Evolutionary conservation across 1,140 invertebrate genomes (phyloP).

Genomic region (Chymomyza costata): DNA sequence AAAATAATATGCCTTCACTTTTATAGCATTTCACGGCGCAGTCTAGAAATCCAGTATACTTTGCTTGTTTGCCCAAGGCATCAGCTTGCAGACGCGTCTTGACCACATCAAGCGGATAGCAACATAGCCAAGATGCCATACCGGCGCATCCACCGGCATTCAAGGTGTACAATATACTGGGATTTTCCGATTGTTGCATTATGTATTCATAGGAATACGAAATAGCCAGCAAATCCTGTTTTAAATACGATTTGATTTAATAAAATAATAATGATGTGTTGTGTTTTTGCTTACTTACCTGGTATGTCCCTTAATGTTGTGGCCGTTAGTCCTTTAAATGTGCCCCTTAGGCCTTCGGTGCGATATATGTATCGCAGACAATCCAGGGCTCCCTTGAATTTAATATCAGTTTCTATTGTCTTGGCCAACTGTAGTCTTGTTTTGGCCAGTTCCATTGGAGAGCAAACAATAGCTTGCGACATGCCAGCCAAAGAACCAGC

Average conservation of each 20-base stretch:
- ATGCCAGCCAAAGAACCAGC: slow-evolving; percentile 86
- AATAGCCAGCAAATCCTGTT: slow-evolving; percentile 77
- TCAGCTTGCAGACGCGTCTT: slow-evolving; percentile 93
- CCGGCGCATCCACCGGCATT: slow-evolving; percentile 89
- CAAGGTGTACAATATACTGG: slow-evolving; percentile 79
- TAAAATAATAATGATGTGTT: not conserved
- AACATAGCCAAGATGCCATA: slow-evolving; percentile 87
- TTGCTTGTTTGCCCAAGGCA: slow-evolving; percentile 74
- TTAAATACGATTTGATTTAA: slow-evolving; percentile 5
- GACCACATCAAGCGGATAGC: slow-evolving; percentile 92
- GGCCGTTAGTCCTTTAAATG: slow-evolving; percentile 85
- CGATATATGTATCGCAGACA: slow-evolving; percentile 81
- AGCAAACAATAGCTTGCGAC: slow-evolving; percentile 86
- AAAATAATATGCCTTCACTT: slow-evolving; percentile 81
- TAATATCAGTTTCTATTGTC: slow-evolving; percentile 52
- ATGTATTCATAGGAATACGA: slow-evolving; percentile 85
- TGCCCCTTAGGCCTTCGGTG: slow-evolving; percentile 80
- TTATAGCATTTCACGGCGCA: slow-evolving; percentile 83
- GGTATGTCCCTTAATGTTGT: slow-evolving; percentile 87
- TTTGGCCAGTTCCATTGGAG: slow-evolving; percentile 92
- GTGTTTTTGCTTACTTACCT: slow-evolving; percentile 75
- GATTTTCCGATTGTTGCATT: slow-evolving; percentile 74
- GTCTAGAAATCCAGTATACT: slow-evolving; percentile 83
- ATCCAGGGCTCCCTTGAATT: slow-evolving; percentile 78
- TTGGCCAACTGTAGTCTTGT: slow-evolving; percentile 84